Base-by-base conservation (phyloP, 1,140 invertebrate species). In the Ectropis grisescens region DNA sequence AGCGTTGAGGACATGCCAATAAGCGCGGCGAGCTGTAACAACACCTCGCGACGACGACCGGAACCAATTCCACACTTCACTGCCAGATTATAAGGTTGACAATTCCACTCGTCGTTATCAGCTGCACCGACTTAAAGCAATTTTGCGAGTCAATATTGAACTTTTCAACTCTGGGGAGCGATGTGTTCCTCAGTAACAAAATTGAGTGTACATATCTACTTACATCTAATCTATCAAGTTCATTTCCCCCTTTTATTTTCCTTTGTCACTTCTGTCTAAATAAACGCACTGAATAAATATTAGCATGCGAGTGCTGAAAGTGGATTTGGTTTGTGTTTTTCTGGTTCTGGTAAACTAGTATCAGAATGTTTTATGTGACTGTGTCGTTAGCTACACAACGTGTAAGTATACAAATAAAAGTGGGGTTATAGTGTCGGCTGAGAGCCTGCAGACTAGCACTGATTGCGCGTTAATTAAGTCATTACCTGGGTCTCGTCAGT, bases 141-240 rank as follows among this genome's bases (percentile, higher is more conserved):
- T 75, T 79, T 74, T 68, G 67, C 48, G 59, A 69, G 69, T 74
- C 68, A 79, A 79, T 75, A 75, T 79, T 75, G 68, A 65, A 75
- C 48, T 69, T 71, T 65, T 60, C 50, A 64, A 67, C 51, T 66
- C 47, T 48, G 41, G 46, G 53, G 53, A 60, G 50, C 58, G 61
- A 67, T 68, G 64, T 65, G 59, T 72, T 58, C 59, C 55, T 51
- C 55, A 49, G 45, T 58, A 69, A 66, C 68, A 65, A 48, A 62
- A 66, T 71, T 56, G 54, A 59, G 45, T 51, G 50, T 47, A 47
- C 58, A 49, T 47, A 54, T 31, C 33, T 19, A 11, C 11, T 49
- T 61, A 49, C 48, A 54, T 31, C 33, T 19, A 11, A 28, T 28
- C 27, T 28, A 12, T 28, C 27, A 10, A 28, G 27, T 28, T 12